Percentiles rank a stretch among this genome's conserved stretches.
phyloP scores from a whole-genome alignment of 2,797 vertebrate genomes.

The Netta rufina region DNA sequence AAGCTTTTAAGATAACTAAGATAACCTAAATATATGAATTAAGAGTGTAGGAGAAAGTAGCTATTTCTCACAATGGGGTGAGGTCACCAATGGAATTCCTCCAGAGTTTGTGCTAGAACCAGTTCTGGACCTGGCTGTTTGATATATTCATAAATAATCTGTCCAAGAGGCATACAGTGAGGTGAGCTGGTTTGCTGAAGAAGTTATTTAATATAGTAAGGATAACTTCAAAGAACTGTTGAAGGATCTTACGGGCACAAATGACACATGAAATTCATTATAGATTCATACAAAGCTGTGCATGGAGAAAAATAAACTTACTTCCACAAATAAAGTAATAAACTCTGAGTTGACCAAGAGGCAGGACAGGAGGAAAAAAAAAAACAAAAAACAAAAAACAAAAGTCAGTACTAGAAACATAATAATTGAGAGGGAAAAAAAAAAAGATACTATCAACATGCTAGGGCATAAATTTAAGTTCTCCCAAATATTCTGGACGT shows the following conservation, averaged over 20 bases:
- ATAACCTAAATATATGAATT: not conserved
- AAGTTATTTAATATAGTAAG: not conserved
- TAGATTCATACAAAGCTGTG: not conserved
- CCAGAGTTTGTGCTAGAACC: accelerated
- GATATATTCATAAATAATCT: not conserved
- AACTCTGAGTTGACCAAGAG: not conserved
- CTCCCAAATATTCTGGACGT: not conserved
- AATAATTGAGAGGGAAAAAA: not conserved
- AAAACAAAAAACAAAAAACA: not conserved
- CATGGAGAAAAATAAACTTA: not conserved
- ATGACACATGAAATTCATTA: not conserved
- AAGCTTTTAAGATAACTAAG: not conserved
- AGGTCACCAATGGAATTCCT: not conserved
- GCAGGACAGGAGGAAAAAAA: not conserved
- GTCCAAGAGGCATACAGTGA: not conserved
- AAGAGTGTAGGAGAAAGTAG: accelerated
- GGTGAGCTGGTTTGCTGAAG: not conserved
- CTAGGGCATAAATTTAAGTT: not conserved
- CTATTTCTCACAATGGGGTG: accelerated
- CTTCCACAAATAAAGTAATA: not conserved
- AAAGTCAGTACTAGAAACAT: accelerated
- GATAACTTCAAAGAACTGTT: not conserved
- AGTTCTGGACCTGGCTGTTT: not conserved
- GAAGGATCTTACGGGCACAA: not conserved
- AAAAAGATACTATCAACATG: not conserved